Percentiles rank a stretch among this genome's conserved stretches.
Evolutionary conservation across 2,113 vertebrate species (phyloP).

Genomic region (Entelurus aequoreus): DNA sequence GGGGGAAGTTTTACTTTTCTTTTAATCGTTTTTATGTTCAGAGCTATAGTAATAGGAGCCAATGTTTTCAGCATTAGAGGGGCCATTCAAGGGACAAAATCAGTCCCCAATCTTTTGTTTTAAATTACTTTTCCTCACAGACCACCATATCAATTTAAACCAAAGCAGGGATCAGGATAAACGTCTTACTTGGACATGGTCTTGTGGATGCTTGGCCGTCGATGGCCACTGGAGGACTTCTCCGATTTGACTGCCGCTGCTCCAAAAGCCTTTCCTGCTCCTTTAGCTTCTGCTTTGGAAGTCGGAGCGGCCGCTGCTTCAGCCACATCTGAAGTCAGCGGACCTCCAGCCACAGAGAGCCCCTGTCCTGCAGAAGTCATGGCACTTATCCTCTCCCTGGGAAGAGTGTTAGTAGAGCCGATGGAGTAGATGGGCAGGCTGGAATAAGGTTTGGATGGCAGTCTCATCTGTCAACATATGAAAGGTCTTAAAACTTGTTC

Average conservation of each 20-base stretch:
- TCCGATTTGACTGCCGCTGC: conserved; percentile 67
- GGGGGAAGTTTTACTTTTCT: too few species aligned
- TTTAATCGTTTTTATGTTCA: too few species aligned
- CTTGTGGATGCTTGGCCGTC: conserved; percentile 72
- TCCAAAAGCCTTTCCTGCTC: conserved; percentile 31
- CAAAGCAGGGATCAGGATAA: background rate
- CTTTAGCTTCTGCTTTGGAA: conserved; percentile 28
- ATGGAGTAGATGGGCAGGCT: conserved; percentile 93
- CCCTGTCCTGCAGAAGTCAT: conserved; percentile 46
- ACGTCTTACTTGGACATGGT: conserved; percentile 73
- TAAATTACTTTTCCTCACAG: too few species aligned
- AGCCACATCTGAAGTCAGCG: conserved; percentile 19
- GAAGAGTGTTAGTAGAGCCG: conserved; percentile 84
- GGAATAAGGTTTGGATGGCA: conserved; percentile 94
- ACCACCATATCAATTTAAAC: background rate
- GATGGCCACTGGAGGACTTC: conserved; percentile 76
- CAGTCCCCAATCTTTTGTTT: too few species aligned
- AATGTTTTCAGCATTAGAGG: too few species aligned
- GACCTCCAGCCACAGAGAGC: conserved; percentile 37
- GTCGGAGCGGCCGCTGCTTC: background rate
- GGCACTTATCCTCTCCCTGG: conserved; percentile 73
- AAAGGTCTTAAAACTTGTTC: background rate
- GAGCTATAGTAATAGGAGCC: too few species aligned
- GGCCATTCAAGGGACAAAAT: too few species aligned
- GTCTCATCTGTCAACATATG: conserved; percentile 79